phyloP scores from a whole-genome alignment of 2,797 vertebrate genomes.

The Parauchenoglanis ngamensis region DNA sequence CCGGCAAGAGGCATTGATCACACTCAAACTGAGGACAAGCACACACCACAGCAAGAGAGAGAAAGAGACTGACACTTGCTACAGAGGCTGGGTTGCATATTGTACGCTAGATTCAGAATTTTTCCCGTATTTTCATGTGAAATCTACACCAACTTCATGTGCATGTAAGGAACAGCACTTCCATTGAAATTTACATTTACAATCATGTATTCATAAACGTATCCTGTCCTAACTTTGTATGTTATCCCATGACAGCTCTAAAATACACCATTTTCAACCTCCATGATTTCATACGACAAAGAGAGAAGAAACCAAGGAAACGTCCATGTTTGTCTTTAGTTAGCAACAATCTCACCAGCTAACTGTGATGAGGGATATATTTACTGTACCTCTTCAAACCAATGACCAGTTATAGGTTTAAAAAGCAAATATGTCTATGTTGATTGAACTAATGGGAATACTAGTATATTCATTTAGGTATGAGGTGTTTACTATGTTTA shows the following conservation, averaged over 20 bases:
- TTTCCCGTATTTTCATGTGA: background rate
- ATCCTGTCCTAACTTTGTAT: background rate
- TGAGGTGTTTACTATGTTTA: background rate
- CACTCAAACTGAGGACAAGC: conserved; percentile 39
- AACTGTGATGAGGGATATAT: background rate
- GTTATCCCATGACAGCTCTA: background rate
- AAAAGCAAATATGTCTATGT: background rate
- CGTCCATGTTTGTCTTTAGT: background rate
- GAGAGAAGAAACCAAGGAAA: background rate
- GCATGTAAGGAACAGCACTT: background rate
- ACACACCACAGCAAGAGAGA: background rate
- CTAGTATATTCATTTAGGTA: background rate
- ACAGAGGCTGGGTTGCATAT: background rate
- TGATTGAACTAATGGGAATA: too few species aligned
- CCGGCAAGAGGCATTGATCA: conserved; percentile 50
- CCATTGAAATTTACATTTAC: background rate
- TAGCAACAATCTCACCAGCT: too few species aligned
- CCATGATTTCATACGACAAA: background rate
- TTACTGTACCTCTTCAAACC: background rate
- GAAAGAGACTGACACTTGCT: background rate
- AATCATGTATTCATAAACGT: background rate
- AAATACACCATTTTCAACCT: background rate
- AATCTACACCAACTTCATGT: background rate
- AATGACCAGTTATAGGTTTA: background rate
- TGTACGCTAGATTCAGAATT: background rate